Evolutionary conservation across 2,113 vertebrate species (phyloP), one percentile per base, ranked within the genome.

Genomic region (Lynx canadensis): DNA sequence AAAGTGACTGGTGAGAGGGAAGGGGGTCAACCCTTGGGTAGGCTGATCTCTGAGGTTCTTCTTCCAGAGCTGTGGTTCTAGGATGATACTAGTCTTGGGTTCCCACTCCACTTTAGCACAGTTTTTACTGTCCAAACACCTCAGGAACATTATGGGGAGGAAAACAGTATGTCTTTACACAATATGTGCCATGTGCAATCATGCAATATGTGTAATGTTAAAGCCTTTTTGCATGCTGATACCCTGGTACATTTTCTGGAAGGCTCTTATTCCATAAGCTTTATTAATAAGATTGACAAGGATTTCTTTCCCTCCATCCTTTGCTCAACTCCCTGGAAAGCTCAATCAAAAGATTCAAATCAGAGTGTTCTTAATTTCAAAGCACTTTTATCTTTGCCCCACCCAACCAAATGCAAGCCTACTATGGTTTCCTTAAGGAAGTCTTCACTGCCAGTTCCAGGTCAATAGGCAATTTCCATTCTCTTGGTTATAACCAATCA

Each of bases 321-420:
- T 91, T 81, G 78, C 74, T 95, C 52, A 68, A 57, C 91, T 94
- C 25, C 50, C 7, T 71, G 52, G 38, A 85, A 97, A 63, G 16
- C 31, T 36, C 48, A 16, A 80, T 50, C 74, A 85, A 2, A 15
- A 31, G 29, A 29, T 81, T 78, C 66, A 50, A 55, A 63, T 48
- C 33, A 78, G 80, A 95, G 55, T 78, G 57, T 80, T 96, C 86
- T 93, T 63, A 3, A 48, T 82, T 38, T 91, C 55, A 14, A 78
- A 73, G 48, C 5, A 38, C 50, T 27, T 52, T 57, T 23, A 5
- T 1, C 21, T 91, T 84, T 96, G 21, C 63, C 85, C 38, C 33
- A 82, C 10, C 45, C 91, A 74, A 63, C 63, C 94, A 55, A 29
- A 96, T 52, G 52, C 52, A 97, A 96, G 52, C 3, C 21, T 91